Conservation (phyloP, 2,113 vertebrate genomes). For the Coptodon rendalli region DNA sequence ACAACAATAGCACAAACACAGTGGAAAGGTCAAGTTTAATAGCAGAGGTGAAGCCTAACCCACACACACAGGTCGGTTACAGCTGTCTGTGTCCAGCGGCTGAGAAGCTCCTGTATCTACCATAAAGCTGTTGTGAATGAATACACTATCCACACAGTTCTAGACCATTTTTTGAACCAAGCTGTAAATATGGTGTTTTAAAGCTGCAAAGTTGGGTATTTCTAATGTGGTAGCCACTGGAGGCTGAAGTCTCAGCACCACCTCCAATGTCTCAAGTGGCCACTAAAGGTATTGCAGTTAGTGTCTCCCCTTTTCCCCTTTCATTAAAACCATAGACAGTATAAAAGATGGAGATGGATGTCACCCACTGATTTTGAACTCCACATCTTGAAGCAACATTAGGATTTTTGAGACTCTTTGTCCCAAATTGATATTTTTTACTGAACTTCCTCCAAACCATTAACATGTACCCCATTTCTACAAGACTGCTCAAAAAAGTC, state of each 20-base stretch:
- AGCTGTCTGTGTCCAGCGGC: accelerated
- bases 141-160: background rate
- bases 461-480: background rate
- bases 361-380: background rate
- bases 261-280: background rate
- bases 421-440: background rate
- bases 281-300: background rate
- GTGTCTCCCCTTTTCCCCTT: accelerated
- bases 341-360: background rate
- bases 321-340: background rate
- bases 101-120: background rate
- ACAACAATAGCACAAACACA: background rate
- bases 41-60: background rate
- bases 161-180: background rate
- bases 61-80: background rate
- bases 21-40: background rate
- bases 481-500: background rate
- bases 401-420: background rate
- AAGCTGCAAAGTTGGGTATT: background rate
- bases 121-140: background rate
- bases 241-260: background rate
- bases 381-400: background rate
- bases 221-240: background rate
- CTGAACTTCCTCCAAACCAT: background rate
- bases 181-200: background rate